Evolutionary conservation across 1,140 invertebrate genomes (phyloP).

Genomic region (Lasioglossum baleicum): DNA sequence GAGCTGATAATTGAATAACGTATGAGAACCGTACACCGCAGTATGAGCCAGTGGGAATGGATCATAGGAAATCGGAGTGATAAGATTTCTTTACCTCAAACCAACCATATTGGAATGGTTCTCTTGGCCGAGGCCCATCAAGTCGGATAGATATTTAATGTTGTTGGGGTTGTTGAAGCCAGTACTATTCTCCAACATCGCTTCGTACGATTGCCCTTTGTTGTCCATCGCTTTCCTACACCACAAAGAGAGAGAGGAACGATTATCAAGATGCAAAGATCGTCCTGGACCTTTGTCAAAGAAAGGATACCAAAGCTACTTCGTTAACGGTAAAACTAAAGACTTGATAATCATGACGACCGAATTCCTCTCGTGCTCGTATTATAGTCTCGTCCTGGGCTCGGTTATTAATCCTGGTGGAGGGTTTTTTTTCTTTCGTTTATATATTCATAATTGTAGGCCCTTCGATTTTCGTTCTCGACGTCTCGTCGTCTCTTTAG

Average conservation of each 20-base stretch:
- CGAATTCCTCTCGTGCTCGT: conserved; percentile 29
- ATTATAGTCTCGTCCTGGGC: not conserved
- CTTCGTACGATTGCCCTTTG: conserved; percentile 90
- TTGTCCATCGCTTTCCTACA: conserved; percentile 88
- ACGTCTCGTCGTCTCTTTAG: conserved; percentile 44
- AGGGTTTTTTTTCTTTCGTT: conserved; percentile 11
- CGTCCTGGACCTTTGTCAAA: conserved; percentile 53
- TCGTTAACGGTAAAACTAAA: conserved; percentile 72
- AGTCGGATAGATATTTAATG: conserved; percentile 88
- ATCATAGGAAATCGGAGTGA: not conserved
- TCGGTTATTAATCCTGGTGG: conserved; percentile 14
- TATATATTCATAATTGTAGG: not conserved
- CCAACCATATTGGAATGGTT: conserved; percentile 88
- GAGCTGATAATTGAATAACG: too few relatives aligned
- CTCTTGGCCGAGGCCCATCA: conserved; percentile 85
- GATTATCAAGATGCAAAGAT: conserved; percentile 53
- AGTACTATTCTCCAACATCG: conserved; percentile 89
- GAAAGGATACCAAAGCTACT: conserved; percentile 69
- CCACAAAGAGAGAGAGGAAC: conserved; percentile 74
- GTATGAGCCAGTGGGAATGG: too few relatives aligned
- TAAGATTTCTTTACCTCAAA: conserved; percentile 83
- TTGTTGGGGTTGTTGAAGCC: conserved; percentile 95
- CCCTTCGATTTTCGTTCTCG: conserved; percentile 15
- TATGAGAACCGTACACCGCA: too few relatives aligned
- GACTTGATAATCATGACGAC: conserved; percentile 65